phyloP scores from a whole-genome alignment of 2,888 invertebrate species.

The Calameuta idolon region DNA sequence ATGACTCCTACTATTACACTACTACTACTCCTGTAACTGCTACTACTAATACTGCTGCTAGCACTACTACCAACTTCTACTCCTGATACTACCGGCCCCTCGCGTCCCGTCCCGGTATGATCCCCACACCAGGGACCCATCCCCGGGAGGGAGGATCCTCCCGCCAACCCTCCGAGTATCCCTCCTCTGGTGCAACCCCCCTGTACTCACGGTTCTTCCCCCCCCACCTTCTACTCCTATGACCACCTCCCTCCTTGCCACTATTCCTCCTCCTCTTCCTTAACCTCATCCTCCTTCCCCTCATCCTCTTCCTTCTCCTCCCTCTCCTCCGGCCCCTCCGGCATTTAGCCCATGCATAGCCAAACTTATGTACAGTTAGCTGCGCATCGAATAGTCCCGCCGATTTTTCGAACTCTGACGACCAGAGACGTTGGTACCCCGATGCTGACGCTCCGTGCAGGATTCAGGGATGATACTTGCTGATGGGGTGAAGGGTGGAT shows the following conservation, averaged over 20 bases:
- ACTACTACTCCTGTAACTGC: not conserved
- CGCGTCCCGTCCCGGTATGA: not conserved
- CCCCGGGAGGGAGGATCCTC: not conserved
- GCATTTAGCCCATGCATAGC: constrained; percentile 58
- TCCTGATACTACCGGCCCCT: not conserved
- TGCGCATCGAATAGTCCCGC: constrained; percentile 51
- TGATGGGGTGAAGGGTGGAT: not conserved
- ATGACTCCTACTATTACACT: not conserved
- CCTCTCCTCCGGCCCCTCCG: constrained; percentile 20
- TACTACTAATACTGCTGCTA: not conserved
- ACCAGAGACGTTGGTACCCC: not conserved
- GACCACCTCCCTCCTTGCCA: constrained; percentile 59
- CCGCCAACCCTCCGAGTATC: constrained; percentile 32
- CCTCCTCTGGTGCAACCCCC: constrained; percentile 30
- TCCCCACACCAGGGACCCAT: not conserved
- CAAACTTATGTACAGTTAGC: constrained; percentile 62
- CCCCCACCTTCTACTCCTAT: constrained; percentile 47
- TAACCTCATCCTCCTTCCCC: constrained; percentile 26
- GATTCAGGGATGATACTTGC: not conserved
- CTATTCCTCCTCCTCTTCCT: constrained; percentile 28
- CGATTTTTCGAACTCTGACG: constrained; percentile 40
- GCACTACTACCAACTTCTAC: not conserved
- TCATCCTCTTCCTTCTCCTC: constrained; percentile 19
- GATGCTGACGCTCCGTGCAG: not conserved
- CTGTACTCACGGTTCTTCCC: constrained; percentile 23